Evolutionary conservation across 1,140 invertebrate species (phyloP).

Genomic region (Trypoxylus dichotomus): DNA sequence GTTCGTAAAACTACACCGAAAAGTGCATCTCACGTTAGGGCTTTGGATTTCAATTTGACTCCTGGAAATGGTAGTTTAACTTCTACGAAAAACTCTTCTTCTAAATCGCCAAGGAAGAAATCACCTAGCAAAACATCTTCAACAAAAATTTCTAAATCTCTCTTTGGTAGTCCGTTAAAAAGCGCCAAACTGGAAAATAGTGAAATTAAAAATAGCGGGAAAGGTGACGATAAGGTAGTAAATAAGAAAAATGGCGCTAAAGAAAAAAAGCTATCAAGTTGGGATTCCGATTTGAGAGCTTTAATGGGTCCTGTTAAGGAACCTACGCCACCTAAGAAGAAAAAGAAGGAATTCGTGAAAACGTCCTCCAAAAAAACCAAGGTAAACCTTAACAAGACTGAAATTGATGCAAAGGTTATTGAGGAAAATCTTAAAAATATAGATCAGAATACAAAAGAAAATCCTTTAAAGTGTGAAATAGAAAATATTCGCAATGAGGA

Average conservation of each 20-base stretch:
- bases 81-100: neutral
- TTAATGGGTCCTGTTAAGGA: constrained; percentile 6
- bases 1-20: constrained; percentile 20
- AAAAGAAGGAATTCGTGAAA: neutral
- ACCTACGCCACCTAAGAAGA: neutral
- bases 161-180: constrained; percentile 6
- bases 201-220: neutral
- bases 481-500: neutral
- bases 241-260: neutral
- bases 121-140: neutral
- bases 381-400: constrained; percentile 24
- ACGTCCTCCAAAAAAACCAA: neutral
- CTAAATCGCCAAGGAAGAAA: constrained; percentile 12
- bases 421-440: constrained; percentile 7
- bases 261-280: constrained; percentile 26
- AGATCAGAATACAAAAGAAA: neutral
- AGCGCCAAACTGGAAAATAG: neutral
- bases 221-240: neutral
- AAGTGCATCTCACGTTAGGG: constrained; percentile 19
- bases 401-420: constrained; percentile 18
- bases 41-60: constrained; percentile 27
- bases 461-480: neutral
- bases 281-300: constrained; percentile 36
- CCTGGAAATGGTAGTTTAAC: neutral
- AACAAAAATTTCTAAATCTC: constrained; percentile 25